phyloP scores from a whole-genome alignment of 1,140 invertebrate genomes.

The Drosophila arizonae region DNA sequence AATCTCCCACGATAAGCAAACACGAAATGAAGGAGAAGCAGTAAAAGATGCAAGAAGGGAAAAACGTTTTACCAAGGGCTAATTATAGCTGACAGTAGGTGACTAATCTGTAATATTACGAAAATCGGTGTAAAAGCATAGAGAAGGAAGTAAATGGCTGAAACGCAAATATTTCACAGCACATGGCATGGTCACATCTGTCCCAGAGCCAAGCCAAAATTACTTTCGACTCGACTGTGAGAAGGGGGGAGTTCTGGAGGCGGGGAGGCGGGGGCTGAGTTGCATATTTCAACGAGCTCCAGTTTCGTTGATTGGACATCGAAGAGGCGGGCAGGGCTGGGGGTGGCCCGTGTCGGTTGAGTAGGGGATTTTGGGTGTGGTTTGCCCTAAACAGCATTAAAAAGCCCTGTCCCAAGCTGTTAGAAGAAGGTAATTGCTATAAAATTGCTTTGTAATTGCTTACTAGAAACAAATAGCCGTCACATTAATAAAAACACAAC shows the following conservation, averaged over 20 bases:
- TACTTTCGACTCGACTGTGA: conserved; percentile 22
- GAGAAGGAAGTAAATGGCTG: conserved; percentile 24
- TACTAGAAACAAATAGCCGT: conserved; percentile 80
- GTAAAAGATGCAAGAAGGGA: background rate
- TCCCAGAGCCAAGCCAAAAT: conserved; percentile 57
- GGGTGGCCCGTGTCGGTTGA: background rate
- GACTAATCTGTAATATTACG: conserved; percentile 36
- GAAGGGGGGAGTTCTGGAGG: background rate
- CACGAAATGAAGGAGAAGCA: background rate
- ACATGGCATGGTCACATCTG: conserved; percentile 76
- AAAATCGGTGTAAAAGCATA: conserved; percentile 36
- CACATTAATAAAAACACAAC: conserved; percentile 73
- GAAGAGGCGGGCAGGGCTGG: background rate
- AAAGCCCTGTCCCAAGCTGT: conserved; percentile 72
- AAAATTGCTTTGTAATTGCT: conserved; percentile 81
- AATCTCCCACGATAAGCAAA: background rate
- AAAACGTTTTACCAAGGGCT: conserved; percentile 3
- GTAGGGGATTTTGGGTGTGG: conserved; percentile 31
- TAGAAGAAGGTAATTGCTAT: conserved; percentile 77
- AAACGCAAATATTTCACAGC: conserved; percentile 60
- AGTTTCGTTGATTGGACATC: conserved; percentile 1
- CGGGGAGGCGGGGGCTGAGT: conserved; percentile 16
- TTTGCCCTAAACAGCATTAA: conserved; percentile 59
- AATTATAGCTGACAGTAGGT: conserved; percentile 44
- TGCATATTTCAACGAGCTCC: conserved; percentile 59